Evolutionary conservation across 1,140 invertebrate species (phyloP).

Genomic region (Lepidotrigona ventralis): DNA sequence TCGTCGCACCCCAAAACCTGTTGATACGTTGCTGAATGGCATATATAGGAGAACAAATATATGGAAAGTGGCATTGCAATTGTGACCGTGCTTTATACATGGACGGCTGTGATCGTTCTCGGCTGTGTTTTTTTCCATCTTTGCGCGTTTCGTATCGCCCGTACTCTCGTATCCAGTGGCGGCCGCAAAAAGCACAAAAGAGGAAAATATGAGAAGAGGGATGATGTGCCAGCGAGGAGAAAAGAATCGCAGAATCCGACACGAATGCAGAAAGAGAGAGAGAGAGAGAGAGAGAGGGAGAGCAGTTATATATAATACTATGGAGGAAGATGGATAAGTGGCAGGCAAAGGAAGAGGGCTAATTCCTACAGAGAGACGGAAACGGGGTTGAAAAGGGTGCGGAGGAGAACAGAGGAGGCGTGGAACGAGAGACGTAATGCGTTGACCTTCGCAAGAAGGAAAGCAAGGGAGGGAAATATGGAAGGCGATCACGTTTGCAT

Average conservation of each 20-base stretch:
- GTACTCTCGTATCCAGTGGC: background rate
- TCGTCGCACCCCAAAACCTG: constrained; percentile 38
- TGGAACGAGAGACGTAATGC: constrained; percentile 27
- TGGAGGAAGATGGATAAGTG: constrained; percentile 2
- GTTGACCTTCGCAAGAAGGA: constrained; percentile 45
- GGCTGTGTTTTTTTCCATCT: background rate
- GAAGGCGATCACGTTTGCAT: constrained; percentile 69
- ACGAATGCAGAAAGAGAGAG: background rate
- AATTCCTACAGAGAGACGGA: background rate
- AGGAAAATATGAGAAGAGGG: constrained; percentile 3
- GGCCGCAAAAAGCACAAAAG: constrained; percentile 10
- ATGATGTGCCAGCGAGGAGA: background rate
- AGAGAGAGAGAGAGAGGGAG: background rate
- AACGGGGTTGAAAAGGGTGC: constrained; percentile 7
- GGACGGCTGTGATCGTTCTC: background rate
- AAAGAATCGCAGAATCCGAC: background rate
- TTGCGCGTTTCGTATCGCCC: background rate
- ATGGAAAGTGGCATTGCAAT: constrained; percentile 21
- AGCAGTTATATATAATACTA: background rate
- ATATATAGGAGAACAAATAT: constrained; percentile 33
- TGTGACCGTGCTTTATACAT: constrained; percentile 4
- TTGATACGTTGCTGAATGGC: constrained; percentile 43
- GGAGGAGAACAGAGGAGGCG: background rate
- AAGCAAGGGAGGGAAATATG: constrained; percentile 55
- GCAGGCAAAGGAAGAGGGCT: background rate